Evolutionary conservation across 2,113 vertebrate species (phyloP).

Genomic region (Solenodon paradoxus): DNA sequence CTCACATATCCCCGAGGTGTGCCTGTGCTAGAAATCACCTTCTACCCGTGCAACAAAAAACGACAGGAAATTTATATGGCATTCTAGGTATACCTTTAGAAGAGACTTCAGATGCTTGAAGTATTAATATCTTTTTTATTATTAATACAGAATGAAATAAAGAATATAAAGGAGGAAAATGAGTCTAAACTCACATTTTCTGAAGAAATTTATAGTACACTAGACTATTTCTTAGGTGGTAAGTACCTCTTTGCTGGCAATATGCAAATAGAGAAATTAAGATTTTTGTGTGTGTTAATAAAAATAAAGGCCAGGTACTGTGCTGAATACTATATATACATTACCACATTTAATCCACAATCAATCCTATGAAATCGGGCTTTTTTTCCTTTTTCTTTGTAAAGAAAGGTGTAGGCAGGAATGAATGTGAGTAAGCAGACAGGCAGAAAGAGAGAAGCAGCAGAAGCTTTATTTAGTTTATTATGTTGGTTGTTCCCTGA

Average conservation of each 20-base stretch:
- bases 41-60: background rate
- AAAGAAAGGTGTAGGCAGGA: too few relatives aligned
- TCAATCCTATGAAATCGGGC: background rate
- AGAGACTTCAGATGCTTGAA: background rate
- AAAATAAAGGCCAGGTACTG: background rate
- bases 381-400: background rate
- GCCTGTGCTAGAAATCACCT: background rate
- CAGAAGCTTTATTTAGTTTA: too few relatives aligned
- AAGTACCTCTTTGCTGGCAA: constrained; percentile 1
- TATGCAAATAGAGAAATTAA: background rate
- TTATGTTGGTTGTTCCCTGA: too few relatives aligned
- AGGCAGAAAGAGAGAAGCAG: too few relatives aligned
- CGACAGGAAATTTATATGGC: background rate
- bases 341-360: background rate
- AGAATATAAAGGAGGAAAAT: constrained; percentile 25
- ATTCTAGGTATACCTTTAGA: background rate
- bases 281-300: background rate
- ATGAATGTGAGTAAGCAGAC: too few relatives aligned
- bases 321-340: background rate
- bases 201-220: constrained; percentile 48
- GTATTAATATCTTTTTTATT: constrained; percentile 11
- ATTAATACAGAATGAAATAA: constrained; percentile 55
- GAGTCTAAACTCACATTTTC: constrained; percentile 21
- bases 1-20: too few relatives aligned
- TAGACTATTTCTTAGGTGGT: constrained; percentile 47